Conservation (phyloP, 2,797 vertebrate species). For the Poliocrania exsul region DNA sequence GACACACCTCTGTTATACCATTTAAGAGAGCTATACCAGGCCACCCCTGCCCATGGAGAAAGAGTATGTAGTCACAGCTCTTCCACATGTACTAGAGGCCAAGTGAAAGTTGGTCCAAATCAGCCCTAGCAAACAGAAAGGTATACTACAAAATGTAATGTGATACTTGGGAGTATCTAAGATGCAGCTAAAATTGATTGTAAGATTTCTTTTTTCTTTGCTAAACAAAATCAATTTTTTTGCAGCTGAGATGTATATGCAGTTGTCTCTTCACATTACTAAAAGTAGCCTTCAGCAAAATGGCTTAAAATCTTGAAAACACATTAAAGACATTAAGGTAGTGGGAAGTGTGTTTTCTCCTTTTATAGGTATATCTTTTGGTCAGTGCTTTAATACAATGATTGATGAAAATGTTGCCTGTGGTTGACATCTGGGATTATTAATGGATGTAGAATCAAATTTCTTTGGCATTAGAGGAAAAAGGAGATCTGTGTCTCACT, state of each 20-base stretch:
- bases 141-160: neutral
- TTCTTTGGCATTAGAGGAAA: conserved; percentile 62
- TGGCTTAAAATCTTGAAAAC: conserved; percentile 54
- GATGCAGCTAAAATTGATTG: neutral
- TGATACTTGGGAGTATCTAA: neutral
- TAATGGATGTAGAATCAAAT: conserved; percentile 59
- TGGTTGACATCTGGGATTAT: conserved; percentile 67
- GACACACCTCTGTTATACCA: neutral
- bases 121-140: neutral
- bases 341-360: conserved; percentile 55
- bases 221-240: conserved; percentile 3
- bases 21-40: neutral
- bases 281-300: conserved; percentile 64
- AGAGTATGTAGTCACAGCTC: neutral
- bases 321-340: conserved; percentile 63
- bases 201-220: conserved; percentile 5
- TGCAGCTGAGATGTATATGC: neutral
- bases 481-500: conserved; percentile 23
- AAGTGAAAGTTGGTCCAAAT: neutral
- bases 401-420: conserved; percentile 68
- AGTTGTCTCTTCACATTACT: neutral
- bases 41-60: neutral
- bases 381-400: conserved; percentile 69
- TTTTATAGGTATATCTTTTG: conserved; percentile 64
- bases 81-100: neutral